Base-by-base conservation (phyloP, 2,888 invertebrate species). In the Acanthosoma haemorrhoidale region DNA sequence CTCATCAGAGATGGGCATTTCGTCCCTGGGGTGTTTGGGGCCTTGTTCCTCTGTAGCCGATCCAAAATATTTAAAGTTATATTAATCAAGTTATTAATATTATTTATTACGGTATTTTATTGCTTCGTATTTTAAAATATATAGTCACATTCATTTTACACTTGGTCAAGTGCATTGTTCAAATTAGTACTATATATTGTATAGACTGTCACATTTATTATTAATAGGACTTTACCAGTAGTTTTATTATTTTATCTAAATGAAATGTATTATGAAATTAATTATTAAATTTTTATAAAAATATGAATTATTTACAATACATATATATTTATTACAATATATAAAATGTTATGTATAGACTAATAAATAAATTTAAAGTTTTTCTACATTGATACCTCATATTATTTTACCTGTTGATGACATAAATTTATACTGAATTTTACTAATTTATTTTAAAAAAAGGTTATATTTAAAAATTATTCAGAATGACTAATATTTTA, bases 281-380 rank as follows among this genome's bases (percentile, higher is more conserved):
- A 36, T 15, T 61, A 36, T 61, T 61, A 61, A 61, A 34, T 61
- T 61, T 61, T 34, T 61, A 61, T 61, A 61, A 25, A 51, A 51
- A 51, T 51, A 51, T 51, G 51, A 61, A 61, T 61, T 61, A 61
- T 61, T 21, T 34, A n/a, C n/a, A 61, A 61, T 36, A 61, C 36
- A 51, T 43, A 43, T 51, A 61, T 61, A 61, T 61, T 61, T 61
- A 61, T 61, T 61, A 61, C 36, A 36, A 38, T 61, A 21, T 61
- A 61, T 36, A 25, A 59, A 29, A 34, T 61, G 36, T 61, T 61
- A 34, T 61, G 36, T 61, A 36, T 61, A 61, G 61, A 61, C 36
- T 21, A 61, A 41, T 41, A 41, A 61, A 61, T 21, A 61, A 51
- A 51, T 51, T 51, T 51, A 51, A 51, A 51, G 21, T 51, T 51